These are phyloP conservation scores for Papilio helenus DNA, from an alignment of 1,140 invertebrate species.

Conservation along the genomic window DNA sequence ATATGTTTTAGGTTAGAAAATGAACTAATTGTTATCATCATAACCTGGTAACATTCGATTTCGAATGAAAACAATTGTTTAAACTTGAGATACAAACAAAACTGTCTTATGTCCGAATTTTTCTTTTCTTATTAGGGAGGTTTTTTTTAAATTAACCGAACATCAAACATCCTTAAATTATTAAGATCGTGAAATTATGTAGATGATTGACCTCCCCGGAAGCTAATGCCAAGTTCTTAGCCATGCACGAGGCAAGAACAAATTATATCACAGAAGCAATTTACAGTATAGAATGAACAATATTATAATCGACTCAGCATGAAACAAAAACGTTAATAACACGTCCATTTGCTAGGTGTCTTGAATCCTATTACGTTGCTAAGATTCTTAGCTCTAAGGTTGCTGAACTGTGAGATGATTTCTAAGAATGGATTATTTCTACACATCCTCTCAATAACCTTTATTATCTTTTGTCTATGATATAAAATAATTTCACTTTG, in stretches of 20 bases:
- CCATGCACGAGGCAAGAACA: not conserved
- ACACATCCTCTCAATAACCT: too few species aligned
- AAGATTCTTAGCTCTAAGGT: not conserved
- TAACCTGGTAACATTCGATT: too few species aligned
- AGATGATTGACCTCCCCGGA: not conserved
- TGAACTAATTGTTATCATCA: too few species aligned
- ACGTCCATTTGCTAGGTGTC: not conserved
- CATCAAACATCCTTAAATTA: too few species aligned
- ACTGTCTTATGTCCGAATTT: too few species aligned
- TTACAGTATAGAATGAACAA: conserved; percentile 1
- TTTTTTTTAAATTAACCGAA: too few species aligned
- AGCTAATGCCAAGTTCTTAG: conserved; percentile 3
- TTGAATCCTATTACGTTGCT: not conserved
- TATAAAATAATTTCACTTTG: not conserved
- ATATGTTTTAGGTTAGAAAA: too few species aligned
- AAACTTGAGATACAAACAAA: too few species aligned
- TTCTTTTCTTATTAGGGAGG: too few species aligned
- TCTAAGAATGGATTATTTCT: not conserved
- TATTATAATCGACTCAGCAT: not conserved
- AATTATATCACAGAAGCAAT: not conserved
- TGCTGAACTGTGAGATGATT: not conserved
- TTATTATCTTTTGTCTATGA: not conserved
- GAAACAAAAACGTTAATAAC: conserved; percentile 7
- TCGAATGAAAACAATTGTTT: too few species aligned
- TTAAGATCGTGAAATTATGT: not conserved